Evolutionary conservation across 2,797 vertebrate species (phyloP).

Genomic region (Lacerta viridis): DNA sequence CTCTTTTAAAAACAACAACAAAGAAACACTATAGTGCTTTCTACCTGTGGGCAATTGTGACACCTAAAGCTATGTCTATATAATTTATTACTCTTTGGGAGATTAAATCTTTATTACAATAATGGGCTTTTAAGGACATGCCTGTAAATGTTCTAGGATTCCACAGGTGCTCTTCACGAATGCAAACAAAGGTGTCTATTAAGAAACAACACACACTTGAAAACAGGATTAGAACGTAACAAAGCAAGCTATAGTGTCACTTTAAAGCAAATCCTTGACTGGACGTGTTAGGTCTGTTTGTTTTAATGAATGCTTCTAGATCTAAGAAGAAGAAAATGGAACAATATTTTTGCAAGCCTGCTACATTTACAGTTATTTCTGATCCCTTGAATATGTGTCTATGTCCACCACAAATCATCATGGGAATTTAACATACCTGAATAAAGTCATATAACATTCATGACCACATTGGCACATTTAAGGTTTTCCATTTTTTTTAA

Average conservation of each 20-base stretch:
- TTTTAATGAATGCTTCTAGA: slow-evolving; percentile 73
- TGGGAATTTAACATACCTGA: too few relatives aligned
- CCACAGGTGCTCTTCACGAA: slow-evolving; percentile 80
- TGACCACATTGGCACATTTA: not conserved
- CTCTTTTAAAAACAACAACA: slow-evolving; percentile 59
- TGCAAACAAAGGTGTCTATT: slow-evolving; percentile 79
- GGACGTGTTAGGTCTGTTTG: slow-evolving; percentile 74
- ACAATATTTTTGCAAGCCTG: slow-evolving; percentile 27
- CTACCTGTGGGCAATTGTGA: slow-evolving; percentile 71
- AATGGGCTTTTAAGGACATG: slow-evolving; percentile 78
- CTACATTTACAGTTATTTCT: not conserved
- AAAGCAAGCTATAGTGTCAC: slow-evolving; percentile 65
- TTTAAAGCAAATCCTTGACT: slow-evolving; percentile 72
- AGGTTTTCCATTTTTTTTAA: not conserved
- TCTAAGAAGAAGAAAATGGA: slow-evolving; percentile 42
- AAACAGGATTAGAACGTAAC: slow-evolving; percentile 75
- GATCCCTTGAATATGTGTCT: slow-evolving; percentile 21
- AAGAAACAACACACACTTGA: not conserved
- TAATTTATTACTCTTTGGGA: slow-evolving; percentile 82
- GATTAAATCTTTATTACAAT: slow-evolving; percentile 82
- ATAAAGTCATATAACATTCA: not conserved
- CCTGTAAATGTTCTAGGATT: slow-evolving; percentile 80
- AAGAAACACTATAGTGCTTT: slow-evolving; percentile 62
- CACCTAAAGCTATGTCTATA: slow-evolving; percentile 81
- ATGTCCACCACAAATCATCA: not conserved